phyloP scores from a whole-genome alignment of 1,140 invertebrate genomes.

The Ceratina australensis region DNA sequence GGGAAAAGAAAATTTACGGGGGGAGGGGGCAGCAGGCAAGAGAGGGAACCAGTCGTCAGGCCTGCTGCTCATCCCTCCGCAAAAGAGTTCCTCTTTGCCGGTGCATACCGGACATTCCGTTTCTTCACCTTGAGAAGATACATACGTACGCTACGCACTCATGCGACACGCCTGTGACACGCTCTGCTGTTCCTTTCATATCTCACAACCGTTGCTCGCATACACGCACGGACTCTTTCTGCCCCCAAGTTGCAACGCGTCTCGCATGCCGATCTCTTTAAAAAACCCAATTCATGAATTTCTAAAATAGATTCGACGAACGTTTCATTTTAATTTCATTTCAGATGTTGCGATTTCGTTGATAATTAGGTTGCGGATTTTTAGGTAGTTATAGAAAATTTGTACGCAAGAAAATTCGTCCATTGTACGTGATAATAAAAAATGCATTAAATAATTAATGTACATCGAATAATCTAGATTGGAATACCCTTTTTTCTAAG shows the following conservation, averaged over 20 bases:
- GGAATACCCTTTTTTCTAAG: too few species aligned
- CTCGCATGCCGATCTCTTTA: too few species aligned
- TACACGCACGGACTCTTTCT: not conserved
- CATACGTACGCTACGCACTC: slow-evolving; percentile 34
- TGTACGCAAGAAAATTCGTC: too few species aligned
- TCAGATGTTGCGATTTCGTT: too few species aligned
- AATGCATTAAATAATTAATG: too few species aligned
- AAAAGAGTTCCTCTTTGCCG: slow-evolving; percentile 57
- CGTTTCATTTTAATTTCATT: too few species aligned
- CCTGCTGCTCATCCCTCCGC: slow-evolving; percentile 39
- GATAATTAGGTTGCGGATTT: too few species aligned
- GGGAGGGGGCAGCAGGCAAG: slow-evolving; percentile 6
- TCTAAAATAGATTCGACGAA: not conserved
- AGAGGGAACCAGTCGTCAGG: slow-evolving; percentile 56
- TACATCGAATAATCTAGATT: too few species aligned
- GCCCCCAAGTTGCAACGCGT: too few species aligned
- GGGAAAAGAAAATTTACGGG: slow-evolving; percentile 29
- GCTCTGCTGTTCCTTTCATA: slow-evolving; percentile 18
- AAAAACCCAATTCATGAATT: not conserved
- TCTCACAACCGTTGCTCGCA: not conserved
- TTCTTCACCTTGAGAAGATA: slow-evolving; percentile 67
- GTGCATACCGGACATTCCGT: slow-evolving; percentile 66
- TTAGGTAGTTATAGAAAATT: too few species aligned
- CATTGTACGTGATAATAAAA: too few species aligned
- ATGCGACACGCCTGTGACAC: slow-evolving; percentile 24